Conservation (phyloP, 2,797 vertebrate species). For the Paratrypauchen microcephalus region DNA sequence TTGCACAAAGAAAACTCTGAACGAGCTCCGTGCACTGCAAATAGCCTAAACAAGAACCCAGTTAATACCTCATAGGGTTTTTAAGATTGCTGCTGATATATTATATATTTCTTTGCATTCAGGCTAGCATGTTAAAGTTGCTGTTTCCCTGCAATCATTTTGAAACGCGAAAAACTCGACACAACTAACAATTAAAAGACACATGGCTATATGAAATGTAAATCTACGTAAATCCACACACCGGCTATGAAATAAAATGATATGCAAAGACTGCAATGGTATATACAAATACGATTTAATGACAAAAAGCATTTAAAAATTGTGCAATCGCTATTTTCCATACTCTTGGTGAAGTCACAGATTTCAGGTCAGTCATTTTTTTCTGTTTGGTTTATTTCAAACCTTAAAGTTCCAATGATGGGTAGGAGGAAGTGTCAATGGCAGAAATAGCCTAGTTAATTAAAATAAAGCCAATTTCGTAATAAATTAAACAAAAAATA, state of each 20-base stretch:
- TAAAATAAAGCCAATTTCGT: conserved; percentile 11
- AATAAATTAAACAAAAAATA: conserved; percentile 17
- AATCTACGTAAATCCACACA: too few species aligned
- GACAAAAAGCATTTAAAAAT: conserved; percentile 82
- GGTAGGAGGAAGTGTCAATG: conserved; percentile 13
- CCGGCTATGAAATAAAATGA: conserved; percentile 34
- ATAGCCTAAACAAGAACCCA: background rate
- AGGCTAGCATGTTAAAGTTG: background rate
- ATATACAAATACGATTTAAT: conserved; percentile 82
- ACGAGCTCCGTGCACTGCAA: background rate
- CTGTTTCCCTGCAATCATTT: background rate
- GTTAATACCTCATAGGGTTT: too few species aligned
- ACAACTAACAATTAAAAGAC: conserved; percentile 47
- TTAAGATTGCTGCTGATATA: background rate
- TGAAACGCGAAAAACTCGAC: conserved; percentile 39
- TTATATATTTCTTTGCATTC: too few species aligned
- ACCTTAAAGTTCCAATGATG: conserved; percentile 56
- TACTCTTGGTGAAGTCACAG: conserved; percentile 69
- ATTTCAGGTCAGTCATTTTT: conserved; percentile 74
- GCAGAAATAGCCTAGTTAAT: conserved; percentile 1
- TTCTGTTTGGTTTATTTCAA: conserved; percentile 61
- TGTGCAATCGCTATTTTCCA: conserved; percentile 78
- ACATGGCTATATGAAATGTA: background rate
- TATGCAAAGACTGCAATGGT: conserved; percentile 54
- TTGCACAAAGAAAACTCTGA: background rate